Percentiles rank a stretch among this genome's conserved stretches.
Conservation (phyloP, 2,888 invertebrate species). For the Andricus curvator region DNA sequence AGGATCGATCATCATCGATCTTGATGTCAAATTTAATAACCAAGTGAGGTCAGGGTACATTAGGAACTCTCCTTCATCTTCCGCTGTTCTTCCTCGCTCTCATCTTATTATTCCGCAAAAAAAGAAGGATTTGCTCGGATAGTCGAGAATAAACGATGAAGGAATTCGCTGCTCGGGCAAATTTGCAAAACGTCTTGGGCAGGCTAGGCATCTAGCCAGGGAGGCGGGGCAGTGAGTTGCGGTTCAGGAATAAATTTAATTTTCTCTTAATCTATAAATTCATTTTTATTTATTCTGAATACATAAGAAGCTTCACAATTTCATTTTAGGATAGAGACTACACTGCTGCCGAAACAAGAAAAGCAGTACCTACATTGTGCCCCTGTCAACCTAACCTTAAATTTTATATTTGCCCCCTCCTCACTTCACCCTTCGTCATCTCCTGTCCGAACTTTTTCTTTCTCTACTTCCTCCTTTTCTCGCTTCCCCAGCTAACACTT, state of each 20-base stretch:
- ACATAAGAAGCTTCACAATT: too few relatives aligned
- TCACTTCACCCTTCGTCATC: too few relatives aligned
- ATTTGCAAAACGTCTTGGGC: conserved; percentile 10
- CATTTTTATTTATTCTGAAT: not conserved
- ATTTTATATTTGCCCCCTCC: too few relatives aligned
- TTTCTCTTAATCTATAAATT: not conserved
- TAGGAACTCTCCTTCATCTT: conserved; percentile 10
- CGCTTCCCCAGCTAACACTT: too few relatives aligned
- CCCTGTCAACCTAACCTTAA: too few relatives aligned
- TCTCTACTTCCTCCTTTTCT: too few relatives aligned
- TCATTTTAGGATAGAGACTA: too few relatives aligned
- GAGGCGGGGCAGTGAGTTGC: not conserved
- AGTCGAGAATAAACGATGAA: not conserved
- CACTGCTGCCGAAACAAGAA: too few relatives aligned
- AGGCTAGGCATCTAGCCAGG: conserved; percentile 18
- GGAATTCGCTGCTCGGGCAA: not conserved
- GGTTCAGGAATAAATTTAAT: not conserved
- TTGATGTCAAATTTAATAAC: conserved; percentile 25
- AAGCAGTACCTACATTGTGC: too few relatives aligned
- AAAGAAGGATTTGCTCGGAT: not conserved
- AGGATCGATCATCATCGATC: conserved; percentile 28
- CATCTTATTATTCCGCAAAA: not conserved
- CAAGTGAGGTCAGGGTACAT: conserved; percentile 14
- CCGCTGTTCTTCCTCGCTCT: not conserved
- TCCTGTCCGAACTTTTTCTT: too few relatives aligned